Conservation (phyloP, 1,140 invertebrate genomes). For the Vanessa atalanta region DNA sequence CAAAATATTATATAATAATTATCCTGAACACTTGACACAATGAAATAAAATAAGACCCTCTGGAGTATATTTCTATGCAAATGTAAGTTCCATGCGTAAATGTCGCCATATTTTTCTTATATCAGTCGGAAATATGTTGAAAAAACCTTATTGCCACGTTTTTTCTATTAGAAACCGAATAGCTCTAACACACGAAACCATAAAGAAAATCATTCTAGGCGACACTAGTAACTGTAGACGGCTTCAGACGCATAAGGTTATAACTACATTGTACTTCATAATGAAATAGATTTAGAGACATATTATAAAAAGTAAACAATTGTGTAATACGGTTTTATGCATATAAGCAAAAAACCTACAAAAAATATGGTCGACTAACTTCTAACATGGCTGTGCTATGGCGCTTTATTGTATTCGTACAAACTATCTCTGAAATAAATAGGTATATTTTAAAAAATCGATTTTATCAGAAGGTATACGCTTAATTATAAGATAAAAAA, state of each 20-base stretch:
- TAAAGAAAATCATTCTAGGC: slow-evolving; percentile 10
- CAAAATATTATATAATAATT: neutral
- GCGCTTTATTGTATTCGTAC: too few species aligned
- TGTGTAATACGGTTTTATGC: too few species aligned
- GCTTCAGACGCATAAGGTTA: neutral
- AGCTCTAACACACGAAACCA: slow-evolving; percentile 12
- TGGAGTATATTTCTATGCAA: slow-evolving; percentile 12
- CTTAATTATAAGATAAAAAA: too few species aligned
- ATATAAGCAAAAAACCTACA: too few species aligned
- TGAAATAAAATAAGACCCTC: neutral
- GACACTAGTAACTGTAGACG: neutral
- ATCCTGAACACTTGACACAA: neutral
- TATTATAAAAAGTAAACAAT: too few species aligned
- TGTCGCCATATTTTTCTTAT: slow-evolving; percentile 8
- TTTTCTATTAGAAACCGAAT: slow-evolving; percentile 17
- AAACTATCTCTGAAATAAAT: too few species aligned
- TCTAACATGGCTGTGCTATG: too few species aligned
- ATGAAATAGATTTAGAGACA: neutral
- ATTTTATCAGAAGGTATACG: too few species aligned
- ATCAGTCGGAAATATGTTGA: neutral
- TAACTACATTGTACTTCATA: neutral
- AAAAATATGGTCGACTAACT: too few species aligned
- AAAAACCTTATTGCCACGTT: slow-evolving; percentile 1
- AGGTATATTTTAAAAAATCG: too few species aligned
- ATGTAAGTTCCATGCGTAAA: slow-evolving; percentile 19